These are phyloP conservation scores for Atta cephalotes DNA, from an alignment of 1,140 invertebrate genomes.

Conservation along the genomic window DNA sequence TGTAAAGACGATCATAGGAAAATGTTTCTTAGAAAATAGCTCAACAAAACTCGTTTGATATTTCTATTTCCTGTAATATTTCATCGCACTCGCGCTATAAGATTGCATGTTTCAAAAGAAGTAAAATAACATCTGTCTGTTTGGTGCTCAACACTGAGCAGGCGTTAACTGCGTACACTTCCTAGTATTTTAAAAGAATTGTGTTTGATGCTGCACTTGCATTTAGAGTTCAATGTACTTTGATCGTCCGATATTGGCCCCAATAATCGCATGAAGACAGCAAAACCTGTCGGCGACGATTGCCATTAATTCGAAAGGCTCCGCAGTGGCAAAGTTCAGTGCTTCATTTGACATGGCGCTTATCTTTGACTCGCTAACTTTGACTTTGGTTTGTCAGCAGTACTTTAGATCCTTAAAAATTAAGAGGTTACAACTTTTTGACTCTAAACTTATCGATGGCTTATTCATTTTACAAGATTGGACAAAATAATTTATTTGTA, in stretches of 20 bases:
- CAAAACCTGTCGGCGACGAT: conserved; percentile 69
- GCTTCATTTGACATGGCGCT: conserved; percentile 68
- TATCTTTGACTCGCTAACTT: conserved; percentile 59
- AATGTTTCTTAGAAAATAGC: not conserved
- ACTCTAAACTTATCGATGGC: not conserved
- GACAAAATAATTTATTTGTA: not conserved
- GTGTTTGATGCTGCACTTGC: conserved; percentile 38
- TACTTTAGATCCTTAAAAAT: conserved; percentile 30
- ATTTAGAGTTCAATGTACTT: conserved; percentile 65
- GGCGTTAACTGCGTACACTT: conserved; percentile 50
- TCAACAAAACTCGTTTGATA: conserved; percentile 12
- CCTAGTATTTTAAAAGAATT: conserved; percentile 50
- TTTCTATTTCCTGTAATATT: not conserved
- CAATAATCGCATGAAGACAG: conserved; percentile 69
- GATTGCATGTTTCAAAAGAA: conserved; percentile 18
- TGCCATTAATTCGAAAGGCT: conserved; percentile 69
- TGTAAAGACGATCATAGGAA: not conserved
- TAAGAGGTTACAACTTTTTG: not conserved
- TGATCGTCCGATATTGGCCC: conserved; percentile 62
- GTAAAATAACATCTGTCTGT: conserved; percentile 27
- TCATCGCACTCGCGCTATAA: not conserved
- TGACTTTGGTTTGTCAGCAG: conserved; percentile 38
- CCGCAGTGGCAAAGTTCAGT: conserved; percentile 68
- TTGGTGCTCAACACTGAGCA: not conserved
- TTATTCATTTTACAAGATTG: not conserved